Percentiles rank a stretch among this genome's conserved stretches.
Conservation (phyloP, 1,140 invertebrate species). For the Oedothorax gibbosus region DNA sequence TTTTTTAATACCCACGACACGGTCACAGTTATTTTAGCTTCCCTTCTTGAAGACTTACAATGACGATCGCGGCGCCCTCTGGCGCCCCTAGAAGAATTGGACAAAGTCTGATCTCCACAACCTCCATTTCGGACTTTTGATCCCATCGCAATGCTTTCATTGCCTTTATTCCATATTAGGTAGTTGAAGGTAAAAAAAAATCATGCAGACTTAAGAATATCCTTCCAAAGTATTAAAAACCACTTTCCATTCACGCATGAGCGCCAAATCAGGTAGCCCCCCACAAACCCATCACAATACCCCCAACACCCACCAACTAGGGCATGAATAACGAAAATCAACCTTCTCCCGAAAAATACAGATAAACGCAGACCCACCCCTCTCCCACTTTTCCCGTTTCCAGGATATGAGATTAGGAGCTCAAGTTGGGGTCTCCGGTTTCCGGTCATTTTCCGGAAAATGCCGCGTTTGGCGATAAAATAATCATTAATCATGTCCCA, state of each 20-base stretch:
- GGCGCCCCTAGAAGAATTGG: no score
- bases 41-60: no score
- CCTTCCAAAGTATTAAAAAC: background rate
- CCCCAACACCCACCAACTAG: conserved; percentile 46
- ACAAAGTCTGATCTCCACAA: no score
- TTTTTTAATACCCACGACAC: no score
- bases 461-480: conserved; percentile 57
- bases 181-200: no score
- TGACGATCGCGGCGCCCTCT: no score
- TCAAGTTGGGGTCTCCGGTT: conserved; percentile 55
- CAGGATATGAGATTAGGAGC: conserved; percentile 55
- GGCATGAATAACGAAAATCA: conserved; percentile 60
- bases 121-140: no score
- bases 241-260: background rate
- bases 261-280: conserved; percentile 4
- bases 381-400: background rate
- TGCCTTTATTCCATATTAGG: no score
- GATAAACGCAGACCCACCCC: conserved; percentile 40
- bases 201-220: background rate
- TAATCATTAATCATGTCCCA: conserved; percentile 61
- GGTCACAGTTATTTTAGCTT: no score
- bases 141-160: no score
- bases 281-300: conserved; percentile 8
- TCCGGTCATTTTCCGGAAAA: conserved; percentile 55
- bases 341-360: conserved; percentile 42